Percentiles rank a stretch among this genome's conserved stretches.
phyloP scores from a whole-genome alignment of 2,888 invertebrate species.

The Tipula confusa region DNA sequence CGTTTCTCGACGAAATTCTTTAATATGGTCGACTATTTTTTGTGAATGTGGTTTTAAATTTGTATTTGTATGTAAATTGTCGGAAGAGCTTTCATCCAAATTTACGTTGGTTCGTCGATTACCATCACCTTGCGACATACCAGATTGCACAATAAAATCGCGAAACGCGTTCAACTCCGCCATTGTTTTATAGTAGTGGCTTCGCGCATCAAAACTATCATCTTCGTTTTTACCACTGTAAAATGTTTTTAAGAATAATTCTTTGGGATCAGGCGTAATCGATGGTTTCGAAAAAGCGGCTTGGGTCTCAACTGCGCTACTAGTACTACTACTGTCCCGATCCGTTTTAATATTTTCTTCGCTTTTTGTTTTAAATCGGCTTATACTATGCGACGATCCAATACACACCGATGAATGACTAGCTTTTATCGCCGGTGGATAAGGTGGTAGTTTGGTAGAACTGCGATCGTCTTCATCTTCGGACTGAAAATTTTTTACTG shows the following conservation, averaged over 20 bases:
- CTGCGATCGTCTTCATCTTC: neutral
- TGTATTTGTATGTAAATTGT: neutral
- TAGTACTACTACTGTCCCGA: neutral
- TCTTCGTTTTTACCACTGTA: neutral
- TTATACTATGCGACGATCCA: neutral
- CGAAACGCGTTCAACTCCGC: neutral
- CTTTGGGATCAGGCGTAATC: neutral
- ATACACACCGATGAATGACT: neutral
- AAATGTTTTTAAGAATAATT: constrained; percentile 3
- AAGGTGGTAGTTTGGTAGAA: neutral
- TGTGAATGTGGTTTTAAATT: constrained; percentile 26
- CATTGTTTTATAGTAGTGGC: constrained; percentile 28
- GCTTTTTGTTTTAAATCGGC: neutral
- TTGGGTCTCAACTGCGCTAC: neutral
- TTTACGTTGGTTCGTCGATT: neutral
- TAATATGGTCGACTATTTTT: constrained; percentile 34
- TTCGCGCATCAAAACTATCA: constrained; percentile 13
- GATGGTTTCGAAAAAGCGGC: neutral
- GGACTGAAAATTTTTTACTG: neutral
- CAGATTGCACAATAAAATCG: neutral
- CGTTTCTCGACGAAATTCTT: constrained; percentile 34
- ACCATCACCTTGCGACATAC: neutral
- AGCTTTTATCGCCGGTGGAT: neutral
- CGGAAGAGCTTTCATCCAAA: neutral
- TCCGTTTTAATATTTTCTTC: neutral